phyloP scores from a whole-genome alignment of 2,888 invertebrate genomes.

The Aspidiotus destructor region DNA sequence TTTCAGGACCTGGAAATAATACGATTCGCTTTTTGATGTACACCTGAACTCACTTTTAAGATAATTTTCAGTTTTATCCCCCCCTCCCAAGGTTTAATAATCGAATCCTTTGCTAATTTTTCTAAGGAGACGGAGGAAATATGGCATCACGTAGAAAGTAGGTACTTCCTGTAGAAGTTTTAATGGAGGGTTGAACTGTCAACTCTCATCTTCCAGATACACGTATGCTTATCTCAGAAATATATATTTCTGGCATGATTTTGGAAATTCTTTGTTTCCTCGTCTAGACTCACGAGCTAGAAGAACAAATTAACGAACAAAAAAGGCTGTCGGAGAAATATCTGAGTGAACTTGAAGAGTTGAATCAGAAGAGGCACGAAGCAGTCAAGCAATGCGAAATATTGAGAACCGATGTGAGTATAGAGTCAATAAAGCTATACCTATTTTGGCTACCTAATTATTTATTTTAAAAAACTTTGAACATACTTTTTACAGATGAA shows the following conservation, averaged over 20 bases:
- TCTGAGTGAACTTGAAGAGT: conserved; percentile 21
- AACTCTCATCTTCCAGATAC: too few species aligned
- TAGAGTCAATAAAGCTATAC: not conserved
- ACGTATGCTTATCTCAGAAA: too few species aligned
- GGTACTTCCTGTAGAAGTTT: too few species aligned
- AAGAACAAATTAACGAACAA: conserved; percentile 20
- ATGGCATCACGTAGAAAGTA: too few species aligned
- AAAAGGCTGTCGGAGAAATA: conserved; percentile 17
- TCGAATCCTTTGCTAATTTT: too few species aligned
- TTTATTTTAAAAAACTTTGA: not conserved
- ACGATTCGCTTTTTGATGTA: too few species aligned
- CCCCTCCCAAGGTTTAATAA: too few species aligned
- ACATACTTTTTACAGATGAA: not conserved
- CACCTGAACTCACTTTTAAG: too few species aligned
- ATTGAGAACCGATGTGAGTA: conserved; percentile 24
- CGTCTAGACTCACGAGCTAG: not conserved
- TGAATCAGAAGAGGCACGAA: conserved; percentile 21
- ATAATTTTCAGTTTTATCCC: too few species aligned
- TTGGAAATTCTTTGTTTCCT: not conserved
- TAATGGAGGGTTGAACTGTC: too few species aligned
- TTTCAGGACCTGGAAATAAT: too few species aligned
- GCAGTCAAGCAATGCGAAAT: conserved; percentile 19
- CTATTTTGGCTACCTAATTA: not conserved
- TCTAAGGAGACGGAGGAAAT: too few species aligned
- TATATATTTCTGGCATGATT: not conserved